A percentile compares a stretch with the other conserved stretches of the same genome.
Evolutionary conservation across 2,888 invertebrate genomes (phyloP).

Genomic region (Timema podura): DNA sequence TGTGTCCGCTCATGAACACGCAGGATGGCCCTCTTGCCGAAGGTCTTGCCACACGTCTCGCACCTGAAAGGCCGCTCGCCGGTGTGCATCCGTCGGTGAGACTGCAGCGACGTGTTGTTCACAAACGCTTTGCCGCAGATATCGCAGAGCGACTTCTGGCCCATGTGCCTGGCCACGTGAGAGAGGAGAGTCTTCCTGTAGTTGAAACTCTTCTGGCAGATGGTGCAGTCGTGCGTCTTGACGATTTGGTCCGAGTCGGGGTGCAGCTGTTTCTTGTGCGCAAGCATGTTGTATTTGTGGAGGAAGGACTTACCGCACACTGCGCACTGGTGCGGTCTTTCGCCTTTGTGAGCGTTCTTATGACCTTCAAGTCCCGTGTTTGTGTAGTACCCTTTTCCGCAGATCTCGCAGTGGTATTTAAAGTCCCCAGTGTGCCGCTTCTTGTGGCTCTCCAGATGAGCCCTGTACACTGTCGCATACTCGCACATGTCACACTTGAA

Average conservation of each 20-base stretch:
- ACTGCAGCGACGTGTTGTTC: constrained; percentile 16
- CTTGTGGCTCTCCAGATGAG: constrained; percentile 28
- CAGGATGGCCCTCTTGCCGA: constrained; percentile 37
- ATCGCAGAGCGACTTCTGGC: constrained; percentile 41
- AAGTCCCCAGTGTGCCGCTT: constrained; percentile 20
- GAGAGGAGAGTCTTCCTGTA: constrained; percentile 33
- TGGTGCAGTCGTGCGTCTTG: constrained; percentile 34
- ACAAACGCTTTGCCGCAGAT: constrained; percentile 41
- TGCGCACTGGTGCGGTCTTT: constrained; percentile 24
- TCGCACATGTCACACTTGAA: constrained; percentile 40
- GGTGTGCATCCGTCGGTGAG: constrained; percentile 24
- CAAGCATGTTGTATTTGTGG: constrained; percentile 21
- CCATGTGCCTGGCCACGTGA: constrained; percentile 39
- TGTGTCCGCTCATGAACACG: constrained; percentile 40
- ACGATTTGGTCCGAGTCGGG: constrained; percentile 11
- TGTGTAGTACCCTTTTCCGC: constrained; percentile 22
- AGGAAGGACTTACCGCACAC: constrained; percentile 26
- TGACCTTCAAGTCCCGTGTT: constrained; percentile 19
- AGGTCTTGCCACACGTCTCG: constrained; percentile 38
- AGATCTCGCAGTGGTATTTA: constrained; percentile 16
- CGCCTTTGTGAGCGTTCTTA: constrained; percentile 20
- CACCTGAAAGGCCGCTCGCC: constrained; percentile 28
- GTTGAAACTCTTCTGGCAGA: constrained; percentile 37
- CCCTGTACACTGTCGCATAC: constrained; percentile 46
- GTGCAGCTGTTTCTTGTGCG: constrained; percentile 27